Base-by-base conservation (phyloP, 2,113 vertebrate genomes). In the Eclectus roratus region DNA sequence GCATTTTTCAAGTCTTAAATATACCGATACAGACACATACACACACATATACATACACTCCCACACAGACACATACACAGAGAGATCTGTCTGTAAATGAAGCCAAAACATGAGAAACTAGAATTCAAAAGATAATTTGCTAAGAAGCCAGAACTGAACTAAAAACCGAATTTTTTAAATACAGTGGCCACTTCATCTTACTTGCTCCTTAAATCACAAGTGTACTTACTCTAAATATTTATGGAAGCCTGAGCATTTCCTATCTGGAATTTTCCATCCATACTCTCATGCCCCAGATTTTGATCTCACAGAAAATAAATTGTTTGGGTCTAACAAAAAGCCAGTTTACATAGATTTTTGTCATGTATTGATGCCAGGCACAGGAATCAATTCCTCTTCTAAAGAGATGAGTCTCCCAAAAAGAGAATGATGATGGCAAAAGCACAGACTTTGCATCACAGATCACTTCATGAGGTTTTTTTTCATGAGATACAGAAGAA, bases 1-100 rank as follows among this genome's bases (percentile, higher is more conserved):
- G 65, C 47, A 88, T 91, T 96, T 96, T 96, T 94, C 89, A 85
- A 83, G 23, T 55, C 71, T 95, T 85, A 91, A 85, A 93, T 88
- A 91, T 70, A 90, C 68, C 83, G 71, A 93, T 43, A 80, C 49
- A 88, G 92, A 92, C 88, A 88, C 35, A 12, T 88, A 76, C 49
- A 66, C 74, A 93, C 39, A 95, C 69, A 92, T 70, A 94, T 88
- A 91, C 77, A 80, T 71, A 91, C 87, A 87, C 87, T 56, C 95
- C n/a, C 92, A 70, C 89, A 94, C 63, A 91, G 72, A 83, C 55
- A 88, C 80, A 78, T 5, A 64, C 66, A 89, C 81, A 69, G 33
- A 69, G 31, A 94, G 71, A 88, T 94, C 88, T 96, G 90, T 70
- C 89, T 93, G 64, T 66, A 70, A 83, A 77, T 50, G 27, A 78